A percentile compares a stretch with the other conserved stretches of the same genome.
Conservation (phyloP, 2,888 invertebrate genomes). For the Heliconius sara region DNA sequence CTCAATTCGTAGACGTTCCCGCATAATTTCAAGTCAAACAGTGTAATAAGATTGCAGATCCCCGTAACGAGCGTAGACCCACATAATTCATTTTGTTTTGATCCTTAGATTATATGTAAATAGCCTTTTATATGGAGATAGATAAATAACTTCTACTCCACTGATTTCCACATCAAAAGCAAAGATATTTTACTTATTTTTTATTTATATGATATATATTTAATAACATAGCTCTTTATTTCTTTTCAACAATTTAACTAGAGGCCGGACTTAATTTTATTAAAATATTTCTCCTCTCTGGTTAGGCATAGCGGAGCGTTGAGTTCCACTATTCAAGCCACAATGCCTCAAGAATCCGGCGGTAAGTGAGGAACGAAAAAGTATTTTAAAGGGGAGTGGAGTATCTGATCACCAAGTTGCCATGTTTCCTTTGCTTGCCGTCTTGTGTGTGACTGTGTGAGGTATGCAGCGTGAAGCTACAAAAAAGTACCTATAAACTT, state of each 20-base stretch:
- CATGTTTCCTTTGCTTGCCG: neutral
- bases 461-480: neutral
- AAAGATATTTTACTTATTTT: neutral
- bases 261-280: no score
- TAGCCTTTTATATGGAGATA: neutral
- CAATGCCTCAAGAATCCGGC: no score
- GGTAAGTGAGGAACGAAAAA: no score
- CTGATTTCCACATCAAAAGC: neutral
- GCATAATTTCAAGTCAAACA: constrained; percentile 13
- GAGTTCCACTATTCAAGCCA: no score
- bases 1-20: neutral
- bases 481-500: neutral
- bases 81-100: constrained; percentile 19
- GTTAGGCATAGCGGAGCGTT: neutral
- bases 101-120: neutral
- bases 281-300: no score
- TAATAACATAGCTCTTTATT: neutral
- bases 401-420: no score
- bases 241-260: neutral
- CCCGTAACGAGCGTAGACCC: constrained; percentile 8
- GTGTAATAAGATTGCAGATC: constrained; percentile 16
- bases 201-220: neutral
- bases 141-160: neutral
- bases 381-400: no score
- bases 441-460: neutral